Percentiles rank a stretch among this genome's conserved stretches.
phyloP scores from a whole-genome alignment of 1,140 invertebrate genomes.

The Brachionus plicatilis region DNA sequence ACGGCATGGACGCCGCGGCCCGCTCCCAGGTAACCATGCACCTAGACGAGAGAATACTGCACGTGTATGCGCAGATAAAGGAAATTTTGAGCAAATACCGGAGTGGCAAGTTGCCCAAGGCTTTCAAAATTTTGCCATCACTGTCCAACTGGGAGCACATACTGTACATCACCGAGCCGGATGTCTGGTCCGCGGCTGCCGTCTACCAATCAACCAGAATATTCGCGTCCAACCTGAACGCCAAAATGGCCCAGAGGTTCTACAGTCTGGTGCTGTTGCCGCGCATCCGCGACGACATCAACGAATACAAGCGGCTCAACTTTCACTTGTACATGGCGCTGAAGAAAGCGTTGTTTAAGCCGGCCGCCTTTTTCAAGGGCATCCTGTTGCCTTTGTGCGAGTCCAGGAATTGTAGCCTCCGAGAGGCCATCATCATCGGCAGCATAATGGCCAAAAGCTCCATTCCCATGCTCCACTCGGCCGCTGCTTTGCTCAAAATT shows the following conservation, averaged over 20 bases:
- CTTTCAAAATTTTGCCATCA: conserved; percentile 91
- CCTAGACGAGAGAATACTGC: conserved; percentile 49
- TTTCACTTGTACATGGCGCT: conserved; percentile 92
- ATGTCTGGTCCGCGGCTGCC: conserved; percentile 74
- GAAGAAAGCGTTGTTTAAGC: conserved; percentile 87
- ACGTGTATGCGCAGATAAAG: conserved; percentile 62
- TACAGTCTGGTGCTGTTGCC: conserved; percentile 88
- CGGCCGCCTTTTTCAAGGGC: conserved; percentile 98
- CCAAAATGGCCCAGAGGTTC: conserved; percentile 92
- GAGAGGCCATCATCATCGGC: conserved; percentile 89
- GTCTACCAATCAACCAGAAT: conserved; percentile 90
- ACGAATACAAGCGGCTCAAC: conserved; percentile 89
- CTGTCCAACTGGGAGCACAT: conserved; percentile 86
- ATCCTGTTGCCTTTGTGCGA: conserved; percentile 82
- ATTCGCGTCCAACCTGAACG: conserved; percentile 90
- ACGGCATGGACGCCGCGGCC: background rate
- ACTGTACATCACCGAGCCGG: conserved; percentile 60
- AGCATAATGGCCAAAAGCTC: conserved; percentile 84
- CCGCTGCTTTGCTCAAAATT: conserved; percentile 77
- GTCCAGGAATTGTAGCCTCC: conserved; percentile 81
- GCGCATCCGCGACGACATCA: conserved; percentile 85
- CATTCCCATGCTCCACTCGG: conserved; percentile 90
- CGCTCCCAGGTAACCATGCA: conserved; percentile 40
- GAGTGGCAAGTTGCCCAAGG: conserved; percentile 92
- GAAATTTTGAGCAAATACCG: conserved; percentile 80